Evolutionary conservation across 2,888 invertebrate genomes (phyloP).

Genomic region (Phengaris arion): DNA sequence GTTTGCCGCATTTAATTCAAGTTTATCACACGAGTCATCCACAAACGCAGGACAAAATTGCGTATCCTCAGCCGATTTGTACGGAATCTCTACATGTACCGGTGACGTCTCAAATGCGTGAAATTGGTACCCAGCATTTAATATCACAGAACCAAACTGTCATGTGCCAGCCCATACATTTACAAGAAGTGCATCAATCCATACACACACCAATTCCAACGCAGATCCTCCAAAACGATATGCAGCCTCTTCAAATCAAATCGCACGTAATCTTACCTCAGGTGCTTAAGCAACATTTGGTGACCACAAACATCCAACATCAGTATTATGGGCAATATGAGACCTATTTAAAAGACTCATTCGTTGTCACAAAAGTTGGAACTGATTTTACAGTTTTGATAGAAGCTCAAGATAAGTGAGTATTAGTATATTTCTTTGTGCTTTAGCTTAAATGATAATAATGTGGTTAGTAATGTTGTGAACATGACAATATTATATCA

Average conservation of each 20-base stretch:
- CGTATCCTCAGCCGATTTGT: constrained; percentile 61
- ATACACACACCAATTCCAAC: constrained; percentile 42
- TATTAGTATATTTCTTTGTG: constrained; percentile 34
- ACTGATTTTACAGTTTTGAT: constrained; percentile 45
- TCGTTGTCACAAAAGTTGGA: constrained; percentile 56
- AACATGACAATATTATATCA: too few relatives aligned
- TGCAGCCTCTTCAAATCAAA: constrained; percentile 60
- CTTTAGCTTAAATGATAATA: neutral
- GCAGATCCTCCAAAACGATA: constrained; percentile 52
- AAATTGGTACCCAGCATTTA: constrained; percentile 51
- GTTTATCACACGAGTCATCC: constrained; percentile 64
- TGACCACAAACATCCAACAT: constrained; percentile 57
- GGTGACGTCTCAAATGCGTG: constrained; percentile 48
- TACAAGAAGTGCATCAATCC: constrained; percentile 52
- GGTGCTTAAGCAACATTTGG: constrained; percentile 59
- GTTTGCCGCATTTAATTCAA: constrained; percentile 64
- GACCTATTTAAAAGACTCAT: constrained; percentile 54
- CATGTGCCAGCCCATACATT: constrained; percentile 62
- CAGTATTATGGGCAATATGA: constrained; percentile 61
- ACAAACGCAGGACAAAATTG: constrained; percentile 57
- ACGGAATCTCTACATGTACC: constrained; percentile 59
- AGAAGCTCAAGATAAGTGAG: constrained; percentile 57
- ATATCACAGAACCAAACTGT: constrained; percentile 62
- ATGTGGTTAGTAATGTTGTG: too few relatives aligned
- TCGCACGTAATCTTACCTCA: constrained; percentile 64